Evolutionary conservation across 2,113 vertebrate species (phyloP).

Genomic region (Fulica atra): DNA sequence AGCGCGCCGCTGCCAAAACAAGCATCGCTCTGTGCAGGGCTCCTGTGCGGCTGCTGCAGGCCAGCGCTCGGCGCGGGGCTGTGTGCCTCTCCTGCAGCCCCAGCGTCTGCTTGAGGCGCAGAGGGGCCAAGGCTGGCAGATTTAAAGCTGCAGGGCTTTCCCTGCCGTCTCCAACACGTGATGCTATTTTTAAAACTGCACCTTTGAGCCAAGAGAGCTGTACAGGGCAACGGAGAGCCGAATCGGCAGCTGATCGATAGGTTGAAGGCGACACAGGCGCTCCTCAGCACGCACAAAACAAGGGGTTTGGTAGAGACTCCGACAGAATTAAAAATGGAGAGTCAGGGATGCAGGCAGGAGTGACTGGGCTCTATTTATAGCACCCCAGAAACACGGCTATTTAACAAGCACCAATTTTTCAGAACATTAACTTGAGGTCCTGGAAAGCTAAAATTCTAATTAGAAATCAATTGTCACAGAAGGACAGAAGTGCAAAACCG

Average conservation of each 20-base stretch:
- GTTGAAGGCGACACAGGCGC: accelerated
- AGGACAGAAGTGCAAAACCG: not conserved
- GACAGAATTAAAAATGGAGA: not conserved
- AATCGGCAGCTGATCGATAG: not conserved
- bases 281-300: not conserved
- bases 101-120: not conserved
- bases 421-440: not conserved
- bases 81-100: conserved; percentile 1
- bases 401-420: not conserved
- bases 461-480: not conserved
- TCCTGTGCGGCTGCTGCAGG: not conserved
- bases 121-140: not conserved
- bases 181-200: not conserved
- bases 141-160: conserved; percentile 65
- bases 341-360: not conserved
- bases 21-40: not conserved
- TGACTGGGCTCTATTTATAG: not conserved
- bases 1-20: conserved; percentile 23
- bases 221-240: not conserved
- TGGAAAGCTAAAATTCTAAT: not conserved
- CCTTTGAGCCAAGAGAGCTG: not conserved
- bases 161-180: not conserved
- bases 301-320: not conserved
- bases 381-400: not conserved
- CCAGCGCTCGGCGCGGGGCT: not conserved